These are phyloP conservation scores for Campopleginae sp. DNA, from an alignment of 2,888 invertebrate species.

Conservation along the genomic window DNA sequence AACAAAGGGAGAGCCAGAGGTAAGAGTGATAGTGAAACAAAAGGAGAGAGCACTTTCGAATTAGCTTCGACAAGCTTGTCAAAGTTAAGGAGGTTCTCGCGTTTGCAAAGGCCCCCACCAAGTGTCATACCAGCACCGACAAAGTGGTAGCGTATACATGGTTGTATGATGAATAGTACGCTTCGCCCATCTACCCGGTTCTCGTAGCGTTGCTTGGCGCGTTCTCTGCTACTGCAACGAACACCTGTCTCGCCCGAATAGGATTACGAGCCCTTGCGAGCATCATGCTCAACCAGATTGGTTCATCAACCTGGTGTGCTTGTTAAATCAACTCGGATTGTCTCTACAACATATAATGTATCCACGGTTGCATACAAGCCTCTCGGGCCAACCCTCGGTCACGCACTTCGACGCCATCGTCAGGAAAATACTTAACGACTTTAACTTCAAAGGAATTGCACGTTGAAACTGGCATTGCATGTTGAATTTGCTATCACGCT, in stretches of 20 bases:
- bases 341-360: conserved; percentile 7
- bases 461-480: background rate
- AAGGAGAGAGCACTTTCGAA: conserved; percentile 24
- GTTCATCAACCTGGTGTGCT: conserved; percentile 37
- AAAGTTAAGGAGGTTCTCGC: conserved; percentile 52
- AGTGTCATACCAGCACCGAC: conserved; percentile 22
- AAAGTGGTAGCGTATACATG: background rate
- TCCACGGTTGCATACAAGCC: background rate
- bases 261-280: conserved; percentile 45
- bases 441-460: background rate
- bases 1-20: background rate
- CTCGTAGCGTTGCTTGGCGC: conserved; percentile 18
- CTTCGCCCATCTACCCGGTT: conserved; percentile 4
- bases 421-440: background rate
- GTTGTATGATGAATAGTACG: background rate
- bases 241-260: conserved; percentile 53
- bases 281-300: conserved; percentile 46
- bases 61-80: conserved; percentile 55
- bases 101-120: conserved; percentile 25
- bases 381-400: background rate
- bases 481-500: background rate
- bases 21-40: background rate
- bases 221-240: conserved; percentile 30
- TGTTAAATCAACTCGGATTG: conserved; percentile 49
- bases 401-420: background rate